Evolutionary conservation across 2,888 invertebrate species (phyloP).

Genomic region (Volucella zonaria): DNA sequence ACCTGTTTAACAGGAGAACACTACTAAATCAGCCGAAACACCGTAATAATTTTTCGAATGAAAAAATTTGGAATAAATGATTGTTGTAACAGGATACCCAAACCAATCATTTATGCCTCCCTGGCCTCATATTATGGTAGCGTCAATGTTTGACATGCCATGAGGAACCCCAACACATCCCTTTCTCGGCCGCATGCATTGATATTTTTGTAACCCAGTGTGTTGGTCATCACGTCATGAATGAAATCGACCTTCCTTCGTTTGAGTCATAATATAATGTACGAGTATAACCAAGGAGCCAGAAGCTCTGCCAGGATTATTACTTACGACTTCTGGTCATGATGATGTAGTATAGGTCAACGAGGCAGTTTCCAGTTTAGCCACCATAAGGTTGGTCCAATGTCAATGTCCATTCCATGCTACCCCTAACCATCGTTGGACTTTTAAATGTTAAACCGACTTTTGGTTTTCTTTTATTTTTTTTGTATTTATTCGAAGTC

Average conservation of each 20-base stretch:
- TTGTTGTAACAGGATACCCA: too few relatives aligned
- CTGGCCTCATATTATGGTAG: too few relatives aligned
- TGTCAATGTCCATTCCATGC: neutral
- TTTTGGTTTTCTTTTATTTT: neutral
- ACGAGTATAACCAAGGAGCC: neutral
- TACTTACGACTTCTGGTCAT: constrained; percentile 34
- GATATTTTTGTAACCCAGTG: too few relatives aligned
- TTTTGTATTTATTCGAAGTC: neutral
- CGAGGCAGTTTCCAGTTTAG: constrained; percentile 27
- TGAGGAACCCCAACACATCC: too few relatives aligned
- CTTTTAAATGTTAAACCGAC: constrained; percentile 47
- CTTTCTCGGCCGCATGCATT: too few relatives aligned
- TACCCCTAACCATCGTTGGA: neutral
- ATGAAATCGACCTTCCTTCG: neutral
- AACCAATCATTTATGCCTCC: too few relatives aligned
- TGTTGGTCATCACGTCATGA: neutral
- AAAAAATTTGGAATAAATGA: too few relatives aligned
- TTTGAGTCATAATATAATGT: neutral
- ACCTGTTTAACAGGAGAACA: too few relatives aligned
- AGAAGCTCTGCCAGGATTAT: constrained; percentile 35
- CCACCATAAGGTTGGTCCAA: constrained; percentile 30
- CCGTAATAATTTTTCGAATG: too few relatives aligned
- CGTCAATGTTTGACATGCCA: too few relatives aligned
- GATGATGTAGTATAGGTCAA: constrained; percentile 24
- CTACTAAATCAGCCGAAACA: too few relatives aligned